These are phyloP conservation scores for Thymelicus acteon DNA, from an alignment of 2,888 invertebrate genomes.

Conservation along the genomic window DNA sequence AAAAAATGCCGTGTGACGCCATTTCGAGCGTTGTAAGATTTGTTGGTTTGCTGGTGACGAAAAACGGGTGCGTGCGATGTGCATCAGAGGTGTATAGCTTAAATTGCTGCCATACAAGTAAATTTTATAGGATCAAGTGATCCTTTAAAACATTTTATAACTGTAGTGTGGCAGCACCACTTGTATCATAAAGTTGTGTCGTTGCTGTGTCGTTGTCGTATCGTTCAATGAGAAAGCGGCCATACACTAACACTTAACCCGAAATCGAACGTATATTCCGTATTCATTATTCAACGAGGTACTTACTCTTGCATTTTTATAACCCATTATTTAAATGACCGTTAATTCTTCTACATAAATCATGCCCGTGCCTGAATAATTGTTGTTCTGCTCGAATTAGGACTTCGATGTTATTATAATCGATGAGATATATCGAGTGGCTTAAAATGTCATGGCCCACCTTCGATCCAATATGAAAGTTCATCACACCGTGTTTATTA, in stretches of 20 bases:
- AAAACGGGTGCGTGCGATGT: too few relatives aligned
- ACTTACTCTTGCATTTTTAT: conserved; percentile 41
- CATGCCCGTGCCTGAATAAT: conserved; percentile 40
- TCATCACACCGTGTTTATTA: conserved; percentile 80
- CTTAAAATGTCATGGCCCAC: conserved; percentile 74
- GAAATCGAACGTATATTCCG: conserved; percentile 48
- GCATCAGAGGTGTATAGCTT: too few relatives aligned
- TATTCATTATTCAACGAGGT: conserved; percentile 47
- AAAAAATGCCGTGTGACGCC: too few relatives aligned
- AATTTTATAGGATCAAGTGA: too few relatives aligned
- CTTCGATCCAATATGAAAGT: conserved; percentile 70
- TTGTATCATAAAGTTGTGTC: too few relatives aligned
- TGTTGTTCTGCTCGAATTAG: conserved; percentile 48
- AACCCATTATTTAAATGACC: conserved; percentile 34
- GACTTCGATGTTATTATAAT: conserved; percentile 66
- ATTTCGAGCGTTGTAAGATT: too few relatives aligned
- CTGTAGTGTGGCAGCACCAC: too few relatives aligned
- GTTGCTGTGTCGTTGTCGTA: too few relatives aligned
- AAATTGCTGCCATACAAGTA: too few relatives aligned
- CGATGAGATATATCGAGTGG: conserved; percentile 64
- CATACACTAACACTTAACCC: conserved; percentile 43
- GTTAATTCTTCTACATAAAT: conserved; percentile 43
- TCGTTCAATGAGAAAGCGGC: too few relatives aligned
- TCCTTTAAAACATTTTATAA: too few relatives aligned
- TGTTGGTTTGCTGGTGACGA: too few relatives aligned